Percentiles rank a stretch among this genome's conserved stretches.
Evolutionary conservation across 1,140 invertebrate species (phyloP).

Genomic region (Leguminivora glycinivorella): DNA sequence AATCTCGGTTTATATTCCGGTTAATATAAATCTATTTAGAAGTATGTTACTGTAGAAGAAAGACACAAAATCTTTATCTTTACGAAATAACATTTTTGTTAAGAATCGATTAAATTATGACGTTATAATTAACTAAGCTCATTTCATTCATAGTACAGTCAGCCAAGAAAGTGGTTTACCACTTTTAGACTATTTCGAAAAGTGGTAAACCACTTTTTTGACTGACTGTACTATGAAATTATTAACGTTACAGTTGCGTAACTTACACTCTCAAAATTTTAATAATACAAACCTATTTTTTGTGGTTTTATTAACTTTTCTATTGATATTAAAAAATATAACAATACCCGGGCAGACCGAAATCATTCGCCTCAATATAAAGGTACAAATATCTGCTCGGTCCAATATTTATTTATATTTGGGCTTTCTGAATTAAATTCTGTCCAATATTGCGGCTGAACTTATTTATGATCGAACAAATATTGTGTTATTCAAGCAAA

Average conservation of each 20-base stretch:
- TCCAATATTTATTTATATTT: slow-evolving; percentile 24
- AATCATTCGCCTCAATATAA: background rate
- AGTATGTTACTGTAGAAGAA: too few relatives aligned
- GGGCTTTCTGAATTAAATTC: background rate
- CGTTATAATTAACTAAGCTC: too few relatives aligned
- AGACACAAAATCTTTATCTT: too few relatives aligned
- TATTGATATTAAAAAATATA: background rate
- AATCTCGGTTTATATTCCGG: too few relatives aligned
- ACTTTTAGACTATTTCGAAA: too few relatives aligned
- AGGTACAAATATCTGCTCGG: background rate
- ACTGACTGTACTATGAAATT: too few relatives aligned
- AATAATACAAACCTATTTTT: background rate
- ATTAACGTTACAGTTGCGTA: background rate
- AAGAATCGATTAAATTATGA: too few relatives aligned
- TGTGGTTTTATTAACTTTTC: background rate
- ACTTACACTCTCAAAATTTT: background rate
- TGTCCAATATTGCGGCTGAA: background rate
- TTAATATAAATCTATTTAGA: too few relatives aligned
- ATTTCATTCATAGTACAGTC: too few relatives aligned
- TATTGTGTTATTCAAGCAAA: background rate
- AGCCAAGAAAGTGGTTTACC: too few relatives aligned
- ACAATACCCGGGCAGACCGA: background rate
- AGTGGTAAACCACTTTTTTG: too few relatives aligned
- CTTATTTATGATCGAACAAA: slow-evolving; percentile 24
- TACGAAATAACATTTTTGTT: too few relatives aligned